Evolutionary conservation across 1,140 invertebrate genomes (phyloP), one percentile per base, ranked within the genome.

Genomic region (Lamellibrachia luymesi): DNA sequence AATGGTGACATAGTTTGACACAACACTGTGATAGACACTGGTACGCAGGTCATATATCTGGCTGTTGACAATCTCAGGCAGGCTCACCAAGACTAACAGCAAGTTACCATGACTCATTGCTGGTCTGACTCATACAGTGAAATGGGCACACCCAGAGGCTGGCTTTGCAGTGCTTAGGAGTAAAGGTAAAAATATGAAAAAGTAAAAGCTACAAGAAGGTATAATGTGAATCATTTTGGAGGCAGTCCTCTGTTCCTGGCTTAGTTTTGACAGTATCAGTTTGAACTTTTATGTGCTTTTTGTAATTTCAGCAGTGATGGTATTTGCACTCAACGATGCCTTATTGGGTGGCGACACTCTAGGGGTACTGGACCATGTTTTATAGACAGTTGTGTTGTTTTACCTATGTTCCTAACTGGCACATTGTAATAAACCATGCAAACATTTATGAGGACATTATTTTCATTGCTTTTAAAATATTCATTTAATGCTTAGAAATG

Each of bases 1-100:
- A 80, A 80, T 80, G 64, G 25, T 80, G 64, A 80, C 64, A 80
- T 80, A 80, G 64, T 80, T 80, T 80, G 64, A 80, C 64, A 80
- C 64, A 80, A 80, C 64, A 80, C 64, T 80, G 64, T 80, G 64
- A 80, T 80, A 80, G 64, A 80, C 13, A 80, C 17, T 6, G 6
- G 52, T 17, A 56, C 52, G 17, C 52, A 56, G 17, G 6, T 56
- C 52, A 56, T 56, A 17, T 56, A 56, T 17, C 52, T 56, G 6
- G 52, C 52, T 56, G 52, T 17, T 10, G 64, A 80, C 64, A 80
- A 22, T 80, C 64, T 80, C 64, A 22, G 64, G 64, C 64, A 80
- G 64, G 64, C 64, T 17, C 25, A 80, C 64, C 64, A 80, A 22
- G 64, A 80, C 64, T 80, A 80, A 22, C 64, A 80, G 64, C 64